phyloP scores from a whole-genome alignment of 2,797 vertebrate species.

The Pseudomugil gertrudae region DNA sequence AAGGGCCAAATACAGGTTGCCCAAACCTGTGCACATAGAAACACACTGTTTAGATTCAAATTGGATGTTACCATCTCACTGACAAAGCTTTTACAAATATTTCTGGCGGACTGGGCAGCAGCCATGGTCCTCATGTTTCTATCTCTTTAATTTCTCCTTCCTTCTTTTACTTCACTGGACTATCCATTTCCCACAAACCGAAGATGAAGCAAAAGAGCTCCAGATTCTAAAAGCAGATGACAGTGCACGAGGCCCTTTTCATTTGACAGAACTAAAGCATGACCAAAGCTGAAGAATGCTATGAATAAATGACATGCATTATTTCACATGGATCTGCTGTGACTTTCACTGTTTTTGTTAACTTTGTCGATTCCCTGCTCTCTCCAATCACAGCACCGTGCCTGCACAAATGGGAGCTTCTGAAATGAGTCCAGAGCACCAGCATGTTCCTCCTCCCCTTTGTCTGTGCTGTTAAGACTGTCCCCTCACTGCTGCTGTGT shows the following conservation, averaged over 20 bases:
- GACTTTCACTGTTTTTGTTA: slow-evolving; percentile 62
- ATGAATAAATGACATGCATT: slow-evolving; percentile 80
- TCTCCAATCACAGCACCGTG: slow-evolving; percentile 38
- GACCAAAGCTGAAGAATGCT: slow-evolving; percentile 62
- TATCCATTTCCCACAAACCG: slow-evolving; percentile 48
- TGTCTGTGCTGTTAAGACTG: slow-evolving; percentile 54
- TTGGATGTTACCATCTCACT: neutral
- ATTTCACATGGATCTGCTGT: slow-evolving; percentile 63
- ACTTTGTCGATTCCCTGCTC: slow-evolving; percentile 51
- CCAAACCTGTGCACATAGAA: neutral
- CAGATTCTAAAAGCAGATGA: slow-evolving; percentile 20
- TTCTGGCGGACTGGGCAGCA: too few relatives aligned
- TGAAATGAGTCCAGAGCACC: slow-evolving; percentile 57
- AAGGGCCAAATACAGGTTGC: neutral
- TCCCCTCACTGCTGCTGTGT: slow-evolving; percentile 53
- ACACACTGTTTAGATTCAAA: slow-evolving; percentile 1
- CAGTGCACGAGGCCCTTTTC: slow-evolving; percentile 48
- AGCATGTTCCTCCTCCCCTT: slow-evolving; percentile 53
- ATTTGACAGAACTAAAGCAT: slow-evolving; percentile 67
- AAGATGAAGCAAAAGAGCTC: slow-evolving; percentile 33
- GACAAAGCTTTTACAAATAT: too few relatives aligned
- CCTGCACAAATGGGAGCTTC: slow-evolving; percentile 51
- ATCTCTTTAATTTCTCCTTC: slow-evolving; percentile 13
- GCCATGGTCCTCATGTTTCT: slow-evolving; percentile 20
- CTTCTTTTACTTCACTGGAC: slow-evolving; percentile 23